A percentile compares a stretch with the other conserved stretches of the same genome.
phyloP scores from a whole-genome alignment of 2,797 vertebrate genomes.

The Neomorphus geoffroyi region DNA sequence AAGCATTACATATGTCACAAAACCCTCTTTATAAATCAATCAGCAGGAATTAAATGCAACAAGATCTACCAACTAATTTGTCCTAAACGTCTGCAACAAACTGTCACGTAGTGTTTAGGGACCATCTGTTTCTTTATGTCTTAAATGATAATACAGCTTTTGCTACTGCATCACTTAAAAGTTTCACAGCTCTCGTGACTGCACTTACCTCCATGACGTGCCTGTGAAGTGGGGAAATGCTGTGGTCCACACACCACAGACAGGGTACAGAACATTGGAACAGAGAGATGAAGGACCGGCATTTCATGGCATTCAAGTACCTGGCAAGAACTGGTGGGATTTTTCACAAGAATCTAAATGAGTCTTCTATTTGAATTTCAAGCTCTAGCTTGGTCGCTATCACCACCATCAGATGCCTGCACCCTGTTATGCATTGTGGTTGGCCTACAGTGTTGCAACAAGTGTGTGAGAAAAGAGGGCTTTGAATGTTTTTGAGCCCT shows the following conservation, averaged over 20 bases:
- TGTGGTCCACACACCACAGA: background rate
- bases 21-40: background rate
- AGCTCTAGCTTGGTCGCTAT: background rate
- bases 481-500: background rate
- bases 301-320: background rate
- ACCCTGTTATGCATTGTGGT: fast-evolving
- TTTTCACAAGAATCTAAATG: background rate
- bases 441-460: background rate
- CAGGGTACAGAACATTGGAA: background rate
- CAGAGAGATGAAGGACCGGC: background rate
- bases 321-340: background rate
- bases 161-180: background rate
- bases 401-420: background rate
- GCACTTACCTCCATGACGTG: background rate
- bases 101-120: background rate
- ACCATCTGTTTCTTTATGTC: background rate
- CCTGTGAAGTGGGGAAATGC: background rate
- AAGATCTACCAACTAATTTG: background rate
- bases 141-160: background rate
- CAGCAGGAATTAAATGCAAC: background rate
- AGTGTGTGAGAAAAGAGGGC: background rate
- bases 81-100: background rate
- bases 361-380: background rate
- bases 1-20: background rate
- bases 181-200: background rate